Evolutionary conservation across 1,140 invertebrate species (phyloP), one percentile per base, ranked within the genome.

Genomic region (Heliconius eleuchia): DNA sequence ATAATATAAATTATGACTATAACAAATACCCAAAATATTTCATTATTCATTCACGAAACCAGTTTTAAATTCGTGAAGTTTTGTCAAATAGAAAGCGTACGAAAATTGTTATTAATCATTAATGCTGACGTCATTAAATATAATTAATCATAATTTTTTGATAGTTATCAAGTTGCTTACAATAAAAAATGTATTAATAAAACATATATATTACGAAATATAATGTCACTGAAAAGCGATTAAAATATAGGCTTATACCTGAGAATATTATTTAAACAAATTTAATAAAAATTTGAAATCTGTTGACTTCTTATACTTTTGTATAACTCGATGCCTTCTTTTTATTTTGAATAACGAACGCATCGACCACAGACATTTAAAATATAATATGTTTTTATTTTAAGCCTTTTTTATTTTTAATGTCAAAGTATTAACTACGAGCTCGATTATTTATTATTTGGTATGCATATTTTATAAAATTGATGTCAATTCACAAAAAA

Each of bases 331-430:
- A 23, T 23, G 57, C 11, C 5, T 66, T 30, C 60, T 66, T 66
- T 66, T 75, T 60, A n/a, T 75, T 75, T 75, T 75, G 37, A 75
- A 75, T 39, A 74, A 74, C 76, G 66, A 71, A 66, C 66, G 66
- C 39, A 18, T 46, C 70, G 76, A 77, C 66, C 76, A 77, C 70
- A 72, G 76, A 77, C 76, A 72, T 77, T 77, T 77, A 57, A 77
- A 23, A 71, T 71, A 30, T 16, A 66, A 66, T 66, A 3, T 66
- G 55, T 57, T 57, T 57, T 57, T 57, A 30, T 66, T 66, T 66
- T 30, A 13, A 66, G 16, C 3, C n/a, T 23, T 71, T 77, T 77
- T 75, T 60, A 39, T 19, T 60, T 37, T 75, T 75, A 75, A 75
- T n/a, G 74, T 76, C 74, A 76, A 76, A 76, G 74, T n/a, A 75